phyloP scores from a whole-genome alignment of 2,113 vertebrate genomes.

The Psettodes erumei region DNA sequence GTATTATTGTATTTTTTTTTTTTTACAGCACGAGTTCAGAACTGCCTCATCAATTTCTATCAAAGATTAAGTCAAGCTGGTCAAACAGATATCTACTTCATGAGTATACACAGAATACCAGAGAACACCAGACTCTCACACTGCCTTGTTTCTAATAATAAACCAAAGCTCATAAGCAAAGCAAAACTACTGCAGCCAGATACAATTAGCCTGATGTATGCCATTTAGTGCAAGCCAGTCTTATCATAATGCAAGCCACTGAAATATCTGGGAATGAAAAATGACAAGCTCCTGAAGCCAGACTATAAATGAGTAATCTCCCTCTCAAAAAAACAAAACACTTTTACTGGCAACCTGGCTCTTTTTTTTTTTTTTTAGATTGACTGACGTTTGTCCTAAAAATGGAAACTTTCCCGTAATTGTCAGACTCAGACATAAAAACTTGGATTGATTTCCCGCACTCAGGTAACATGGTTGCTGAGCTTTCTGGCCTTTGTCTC shows the following conservation, averaged over 20 bases:
- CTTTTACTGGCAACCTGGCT: slow-evolving; percentile 1
- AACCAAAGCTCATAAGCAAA: not conserved
- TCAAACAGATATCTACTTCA: slow-evolving; percentile 6
- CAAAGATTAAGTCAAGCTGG: not conserved
- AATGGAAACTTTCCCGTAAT: slow-evolving; percentile 25
- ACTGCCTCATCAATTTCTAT: slow-evolving; percentile 22
- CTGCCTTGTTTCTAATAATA: not conserved
- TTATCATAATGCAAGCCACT: slow-evolving; percentile 45
- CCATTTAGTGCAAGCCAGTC: slow-evolving; percentile 25
- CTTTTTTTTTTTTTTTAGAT: not conserved
- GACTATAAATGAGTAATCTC: slow-evolving; percentile 17
- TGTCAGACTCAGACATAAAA: slow-evolving; percentile 30
- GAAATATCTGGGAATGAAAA: slow-evolving; percentile 41
- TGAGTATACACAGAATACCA: not conserved
- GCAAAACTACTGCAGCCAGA: slow-evolving; percentile 14
- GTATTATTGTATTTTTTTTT: slow-evolving; percentile 26
- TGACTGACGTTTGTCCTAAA: slow-evolving; percentile 37
- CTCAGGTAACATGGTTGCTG: slow-evolving; percentile 13
- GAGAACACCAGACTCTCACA: not conserved
- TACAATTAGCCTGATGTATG: slow-evolving; percentile 45
- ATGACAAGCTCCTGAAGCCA: slow-evolving; percentile 28
- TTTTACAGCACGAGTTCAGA: not conserved
- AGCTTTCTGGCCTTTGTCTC: not conserved
- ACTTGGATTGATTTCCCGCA: slow-evolving; percentile 11
- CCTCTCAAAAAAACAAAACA: not conserved